Evolutionary conservation across 2,797 vertebrate genomes (phyloP), one percentile per base, ranked within the genome.

Genomic region (Rhynchonycteris naso): DNA sequence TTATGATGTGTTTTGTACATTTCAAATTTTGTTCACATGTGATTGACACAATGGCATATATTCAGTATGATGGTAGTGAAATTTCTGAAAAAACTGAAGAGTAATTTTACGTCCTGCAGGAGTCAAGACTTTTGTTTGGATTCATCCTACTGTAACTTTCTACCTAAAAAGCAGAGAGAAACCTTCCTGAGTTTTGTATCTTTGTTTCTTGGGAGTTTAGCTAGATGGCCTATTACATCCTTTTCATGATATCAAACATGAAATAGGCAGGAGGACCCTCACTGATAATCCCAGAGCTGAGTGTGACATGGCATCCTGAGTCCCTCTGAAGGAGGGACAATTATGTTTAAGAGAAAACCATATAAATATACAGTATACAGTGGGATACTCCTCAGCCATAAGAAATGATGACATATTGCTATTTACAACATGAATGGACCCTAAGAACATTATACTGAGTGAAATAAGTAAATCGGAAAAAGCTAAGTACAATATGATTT

Each of bases 21-120:
- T 56, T 59, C 0, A 5, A 65, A 47, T 88, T 69, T 83, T 93
- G 80, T 76, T 95, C 86, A 56, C 71, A 50, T 86, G 88, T 0
- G 43, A 85, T 90, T 24, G 81, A 96, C 88, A 69, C 16, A 85
- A 35, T 61, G 26, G 2, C 0, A 2, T 75, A 68, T 69, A 35
- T 59, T 96, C 80, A 14, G 72, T 76, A 85, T 0, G 38, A 84
- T 95, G 96, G 85, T 0, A 94, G 88, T 88, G 88, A 92, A 95
- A 96, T 97, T 83, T 90, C 3, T n/a, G n/a, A 66, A 84, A 91
- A 91, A 47, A 89, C 54, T 76, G 71, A 8, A 94, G 56, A 74
- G 24, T 75, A 35, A 89, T 90, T 97, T 93, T 81, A 43, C 35
- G 95, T 69, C 14, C 26, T 92, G 28, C 56, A 94, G 75, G 50